These are phyloP conservation scores for Julus scandinavius DNA, from an alignment of 2,888 invertebrate species.

Conservation along the genomic window DNA sequence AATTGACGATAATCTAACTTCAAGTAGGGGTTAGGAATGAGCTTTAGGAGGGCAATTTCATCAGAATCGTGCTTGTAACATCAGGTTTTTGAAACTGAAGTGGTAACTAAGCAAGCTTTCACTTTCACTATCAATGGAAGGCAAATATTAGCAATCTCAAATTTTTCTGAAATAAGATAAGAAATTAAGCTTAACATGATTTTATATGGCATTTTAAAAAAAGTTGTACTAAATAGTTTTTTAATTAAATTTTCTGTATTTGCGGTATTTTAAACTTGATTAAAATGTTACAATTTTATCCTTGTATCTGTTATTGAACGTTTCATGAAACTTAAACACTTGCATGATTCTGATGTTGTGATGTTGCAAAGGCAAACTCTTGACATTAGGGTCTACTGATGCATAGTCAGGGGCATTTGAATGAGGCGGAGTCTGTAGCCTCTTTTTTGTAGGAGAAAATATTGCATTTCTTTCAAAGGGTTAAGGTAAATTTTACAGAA, in stretches of 20 bases:
- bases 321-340: no score
- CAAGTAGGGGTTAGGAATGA: background rate
- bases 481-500: conserved; percentile 44
- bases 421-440: conserved; percentile 11
- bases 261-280: no score
- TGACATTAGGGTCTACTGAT: background rate
- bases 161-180: no score
- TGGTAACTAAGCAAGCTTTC: background rate
- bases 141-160: no score
- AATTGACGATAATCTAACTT: background rate
- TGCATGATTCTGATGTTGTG: background rate
- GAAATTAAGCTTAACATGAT: no score
- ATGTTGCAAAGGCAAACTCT: background rate
- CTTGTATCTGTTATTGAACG: no score
- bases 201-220: no score
- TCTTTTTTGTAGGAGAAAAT: conserved; percentile 36
- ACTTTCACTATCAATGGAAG: no score
- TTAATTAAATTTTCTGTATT: no score
- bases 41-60: background rate
- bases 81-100: background rate
- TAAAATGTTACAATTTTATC: no score
- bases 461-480: conserved; percentile 10
- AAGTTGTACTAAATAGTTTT: no score
- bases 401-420: background rate
- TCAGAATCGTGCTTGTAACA: background rate